Percentiles rank a stretch among this genome's conserved stretches.
These are phyloP conservation scores for Nothoprocta pentlandii DNA, from an alignment of 2,113 vertebrate genomes.

Conservation along the genomic window DNA sequence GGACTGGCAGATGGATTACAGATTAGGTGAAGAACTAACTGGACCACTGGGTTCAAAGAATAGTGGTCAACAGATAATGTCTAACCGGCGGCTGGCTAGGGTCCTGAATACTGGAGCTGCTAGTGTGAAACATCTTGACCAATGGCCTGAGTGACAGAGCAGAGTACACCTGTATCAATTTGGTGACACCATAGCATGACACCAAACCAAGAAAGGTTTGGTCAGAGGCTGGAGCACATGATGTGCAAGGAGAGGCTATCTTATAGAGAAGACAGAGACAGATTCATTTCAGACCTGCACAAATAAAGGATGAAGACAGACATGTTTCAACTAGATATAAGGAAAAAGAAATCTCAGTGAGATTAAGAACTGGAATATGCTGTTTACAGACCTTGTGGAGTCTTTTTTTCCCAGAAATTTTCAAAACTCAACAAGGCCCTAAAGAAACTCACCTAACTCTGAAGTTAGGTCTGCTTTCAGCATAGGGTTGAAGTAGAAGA, in stretches of 20 bases:
- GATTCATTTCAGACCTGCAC: background rate
- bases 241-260: background rate
- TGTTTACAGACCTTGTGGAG: background rate
- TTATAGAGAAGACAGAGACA: no score
- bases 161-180: background rate
- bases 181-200: background rate
- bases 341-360: background rate
- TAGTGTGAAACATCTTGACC: background rate
- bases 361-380: background rate
- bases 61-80: background rate
- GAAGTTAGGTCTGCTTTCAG: background rate
- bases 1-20: background rate
- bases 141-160: background rate
- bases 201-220: background rate
- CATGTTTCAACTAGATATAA: background rate
- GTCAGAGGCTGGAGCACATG: background rate
- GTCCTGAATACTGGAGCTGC: background rate
- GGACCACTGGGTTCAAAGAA: background rate
- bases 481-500: background rate
- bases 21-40: background rate
- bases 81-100: background rate
- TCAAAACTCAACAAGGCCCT: background rate
- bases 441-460: background rate
- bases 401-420: background rate
- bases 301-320: background rate